Percentiles rank a stretch among this genome's conserved stretches.
phyloP scores from a whole-genome alignment of 2,888 invertebrate genomes.

The Clepsis dumicolana region DNA sequence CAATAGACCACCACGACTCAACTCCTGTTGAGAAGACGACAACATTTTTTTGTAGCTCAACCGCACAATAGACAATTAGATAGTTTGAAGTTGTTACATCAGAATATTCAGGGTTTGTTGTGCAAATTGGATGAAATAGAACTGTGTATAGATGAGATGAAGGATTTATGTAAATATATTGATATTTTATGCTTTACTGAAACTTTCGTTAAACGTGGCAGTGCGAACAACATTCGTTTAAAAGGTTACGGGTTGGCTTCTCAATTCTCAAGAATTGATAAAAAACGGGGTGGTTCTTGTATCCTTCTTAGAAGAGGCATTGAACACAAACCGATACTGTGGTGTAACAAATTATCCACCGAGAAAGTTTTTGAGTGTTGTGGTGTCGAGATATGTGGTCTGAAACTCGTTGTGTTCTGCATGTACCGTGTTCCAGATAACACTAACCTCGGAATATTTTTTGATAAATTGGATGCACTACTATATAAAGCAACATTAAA shows the following conservation, averaged over 20 bases:
- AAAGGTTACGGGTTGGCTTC: conserved; percentile 9
- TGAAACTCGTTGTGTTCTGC: no score
- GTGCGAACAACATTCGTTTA: conserved; percentile 9
- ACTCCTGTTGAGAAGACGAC: no score
- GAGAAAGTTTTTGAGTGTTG: conserved; percentile 8
- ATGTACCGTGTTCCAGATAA: no score
- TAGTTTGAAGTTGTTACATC: neutral
- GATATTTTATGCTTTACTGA: conserved; percentile 20
- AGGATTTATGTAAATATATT: neutral
- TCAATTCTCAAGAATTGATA: neutral
- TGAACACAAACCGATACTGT: conserved; percentile 1
- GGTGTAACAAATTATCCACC: neutral
- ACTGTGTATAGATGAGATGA: conserved; percentile 10
- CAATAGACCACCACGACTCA: no score
- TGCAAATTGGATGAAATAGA: conserved; percentile 19
- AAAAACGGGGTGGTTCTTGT: conserved; percentile 21
- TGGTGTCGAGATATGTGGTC: no score
- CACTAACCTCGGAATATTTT: no score
- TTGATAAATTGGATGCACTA: no score
- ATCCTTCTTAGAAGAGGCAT: conserved; percentile 3
- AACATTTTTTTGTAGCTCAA: neutral
- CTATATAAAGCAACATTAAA: no score
- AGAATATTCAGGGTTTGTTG: conserved; percentile 15
- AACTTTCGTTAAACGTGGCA: no score
- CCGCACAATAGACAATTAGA: no score